Conservation (phyloP, 2,113 vertebrate genomes). For the Grus americana region DNA sequence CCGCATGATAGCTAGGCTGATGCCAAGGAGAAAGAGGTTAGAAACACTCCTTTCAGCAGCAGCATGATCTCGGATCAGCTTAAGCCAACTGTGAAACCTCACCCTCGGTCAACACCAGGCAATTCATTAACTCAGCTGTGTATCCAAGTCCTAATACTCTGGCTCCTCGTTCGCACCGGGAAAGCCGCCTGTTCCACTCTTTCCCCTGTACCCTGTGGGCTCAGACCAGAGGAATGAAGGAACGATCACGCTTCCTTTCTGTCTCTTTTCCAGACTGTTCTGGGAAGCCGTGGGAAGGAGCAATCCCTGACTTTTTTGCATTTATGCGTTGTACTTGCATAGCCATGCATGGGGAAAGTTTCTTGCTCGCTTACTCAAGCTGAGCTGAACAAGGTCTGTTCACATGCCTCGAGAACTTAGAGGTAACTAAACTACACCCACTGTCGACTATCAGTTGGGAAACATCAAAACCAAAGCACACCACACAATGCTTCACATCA, state of each 20-base stretch:
- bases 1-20: neutral
- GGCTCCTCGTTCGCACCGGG: neutral
- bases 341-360: neutral
- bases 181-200: neutral
- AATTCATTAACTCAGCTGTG: conserved; percentile 43
- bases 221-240: neutral
- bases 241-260: neutral
- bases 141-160: neutral
- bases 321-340: rapidly evolving
- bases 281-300: neutral
- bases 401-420: neutral
- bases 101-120: conserved; percentile 38
- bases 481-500: conserved; percentile 59
- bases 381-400: neutral
- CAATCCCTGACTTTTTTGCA: neutral
- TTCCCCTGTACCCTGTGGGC: neutral
- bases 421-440: conserved; percentile 5
- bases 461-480: conserved; percentile 58
- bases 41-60: conserved; percentile 1
- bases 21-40: neutral
- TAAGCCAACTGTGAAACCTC: conserved; percentile 40
- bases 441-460: conserved; percentile 18
- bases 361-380: neutral
- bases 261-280: neutral
- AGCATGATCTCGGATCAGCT: neutral